Base-by-base conservation (phyloP, 2,797 vertebrate genomes). In the Sebastes wilsoni region DNA sequence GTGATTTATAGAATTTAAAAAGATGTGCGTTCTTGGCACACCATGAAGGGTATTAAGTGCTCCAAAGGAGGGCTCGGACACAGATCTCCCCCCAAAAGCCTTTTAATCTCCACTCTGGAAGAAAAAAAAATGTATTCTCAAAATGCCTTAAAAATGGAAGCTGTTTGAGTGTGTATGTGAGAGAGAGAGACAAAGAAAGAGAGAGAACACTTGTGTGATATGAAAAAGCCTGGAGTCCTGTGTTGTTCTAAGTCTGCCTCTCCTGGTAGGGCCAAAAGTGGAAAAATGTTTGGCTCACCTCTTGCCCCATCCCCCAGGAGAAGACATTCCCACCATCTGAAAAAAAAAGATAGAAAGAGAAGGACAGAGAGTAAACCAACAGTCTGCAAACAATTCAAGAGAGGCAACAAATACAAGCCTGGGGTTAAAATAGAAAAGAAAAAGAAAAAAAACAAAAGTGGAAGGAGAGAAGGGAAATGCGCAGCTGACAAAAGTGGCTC, bases 401-500 rank as follows among this genome's bases (percentile, higher is more conserved):
- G 84, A 92, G 91, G 88, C 93, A 95, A 92, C 92, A 94, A 93
- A 95, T 88, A 91, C 59, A 88, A 92, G 75, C 84, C 76, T 78
- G 18, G 28, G 86, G 91, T 90, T 95, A 95, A 96, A 96, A 93
- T 79, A 88, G 78, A 82, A 90, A 80, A 82, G 74, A 74, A 71
- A 77, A 75, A 74, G 46, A 82, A 72, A 82, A 49, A 49, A 83
- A 82, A 83, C 32, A 70, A 86, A 88, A 88, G 82, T 18, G 13
- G 74, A 79, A 66, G 84, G 83, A 83, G 83, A 87, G 80, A 89
- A 93, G 87, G 92, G 93, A 94, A 94, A 94, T 92, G 93, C 76
- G 90, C 92, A 94, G 96, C 96, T 98, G 97, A 98, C 97, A 97
- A 96, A 97, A 96, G 94, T 95, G 93, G 94, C 96, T 96, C 93